A percentile compares a stretch with the other conserved stretches of the same genome.
Evolutionary conservation across 2,113 vertebrate species (phyloP).

Genomic region (Phoenicopterus ruber): DNA sequence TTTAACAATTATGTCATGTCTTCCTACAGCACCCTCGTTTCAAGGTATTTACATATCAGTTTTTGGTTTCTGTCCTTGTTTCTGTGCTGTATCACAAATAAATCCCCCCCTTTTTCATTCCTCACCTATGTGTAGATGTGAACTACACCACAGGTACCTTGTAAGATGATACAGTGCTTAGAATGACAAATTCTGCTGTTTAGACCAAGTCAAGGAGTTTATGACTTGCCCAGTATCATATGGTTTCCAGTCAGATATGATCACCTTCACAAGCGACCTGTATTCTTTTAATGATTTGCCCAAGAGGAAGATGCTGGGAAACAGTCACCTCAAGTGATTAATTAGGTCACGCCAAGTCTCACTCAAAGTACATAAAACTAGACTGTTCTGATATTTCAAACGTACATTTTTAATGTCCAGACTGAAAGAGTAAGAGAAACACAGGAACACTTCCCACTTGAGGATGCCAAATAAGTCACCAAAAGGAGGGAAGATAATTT

Average conservation of each 20-base stretch:
- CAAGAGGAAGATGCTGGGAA: background rate
- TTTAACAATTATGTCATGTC: background rate
- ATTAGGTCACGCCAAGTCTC: background rate
- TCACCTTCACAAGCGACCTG: rapidly evolving
- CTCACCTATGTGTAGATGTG: background rate
- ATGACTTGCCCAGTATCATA: background rate
- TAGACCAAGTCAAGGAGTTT: background rate
- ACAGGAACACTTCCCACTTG: background rate
- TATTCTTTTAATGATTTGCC: background rate
- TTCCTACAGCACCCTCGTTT: background rate
- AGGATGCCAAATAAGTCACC: background rate
- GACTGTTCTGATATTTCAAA: background rate
- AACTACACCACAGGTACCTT: background rate
- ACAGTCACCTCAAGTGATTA: background rate
- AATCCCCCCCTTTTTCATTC: background rate
- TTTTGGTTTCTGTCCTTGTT: background rate
- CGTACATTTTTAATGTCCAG: background rate
- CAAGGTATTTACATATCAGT: background rate
- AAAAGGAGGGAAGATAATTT: background rate
- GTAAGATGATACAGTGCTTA: background rate
- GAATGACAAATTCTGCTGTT: background rate
- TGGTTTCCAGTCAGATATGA: background rate
- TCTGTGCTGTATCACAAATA: background rate
- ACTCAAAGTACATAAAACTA: background rate
- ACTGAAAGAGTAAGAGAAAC: background rate